Base-by-base conservation (phyloP, 2,888 invertebrate species). In the Tenthredo distinguenda region DNA sequence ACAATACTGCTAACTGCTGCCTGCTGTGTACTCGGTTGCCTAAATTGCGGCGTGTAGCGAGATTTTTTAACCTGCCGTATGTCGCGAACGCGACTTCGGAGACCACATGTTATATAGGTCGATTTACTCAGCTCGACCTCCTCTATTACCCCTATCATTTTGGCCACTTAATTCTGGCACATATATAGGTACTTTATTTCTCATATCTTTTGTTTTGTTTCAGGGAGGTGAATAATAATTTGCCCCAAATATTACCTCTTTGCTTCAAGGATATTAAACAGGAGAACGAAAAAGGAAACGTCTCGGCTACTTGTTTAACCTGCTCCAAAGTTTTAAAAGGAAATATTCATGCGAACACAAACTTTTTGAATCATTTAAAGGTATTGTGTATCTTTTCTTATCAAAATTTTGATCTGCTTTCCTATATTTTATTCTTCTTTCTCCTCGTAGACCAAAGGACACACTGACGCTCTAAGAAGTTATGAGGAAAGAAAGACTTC, bases 351-450 rank as follows among this genome's bases (percentile, higher is more conserved):
- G n/a, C 62, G n/a, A 62, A n/a, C 26, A 62, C 62, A 62, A 62
- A 62, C 26, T 62, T 62, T 26, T 26, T 62, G 62, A 62, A 62
- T n/a, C 62, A 62, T 62, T 62, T 62, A n/a, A 62, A 62, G 62
- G 62, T 62, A 62, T 26, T 62, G 62, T 62, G 7, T 62, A 62
- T 26, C 26, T 62, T 21, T 3, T 62, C 26, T 62, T 62, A 62
- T 9, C 26, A 26, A 62, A 62, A 21, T 62, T 62, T 62, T 21
- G 62, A 62, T 62, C 26, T 62, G 47, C 26, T 62, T 62, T 62
- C 26, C 26, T 21, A 62, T 62, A 26, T 62, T 21, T 26, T 62
- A 62, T 21, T 62, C 62, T 62, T 26, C 62, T 62, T 62, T 62
- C 21, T 62, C 26, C n/a, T 62, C 26, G 10, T 26, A 62, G 62